Conservation (phyloP, 2,888 invertebrate species). For the Anthoptus insignis region DNA sequence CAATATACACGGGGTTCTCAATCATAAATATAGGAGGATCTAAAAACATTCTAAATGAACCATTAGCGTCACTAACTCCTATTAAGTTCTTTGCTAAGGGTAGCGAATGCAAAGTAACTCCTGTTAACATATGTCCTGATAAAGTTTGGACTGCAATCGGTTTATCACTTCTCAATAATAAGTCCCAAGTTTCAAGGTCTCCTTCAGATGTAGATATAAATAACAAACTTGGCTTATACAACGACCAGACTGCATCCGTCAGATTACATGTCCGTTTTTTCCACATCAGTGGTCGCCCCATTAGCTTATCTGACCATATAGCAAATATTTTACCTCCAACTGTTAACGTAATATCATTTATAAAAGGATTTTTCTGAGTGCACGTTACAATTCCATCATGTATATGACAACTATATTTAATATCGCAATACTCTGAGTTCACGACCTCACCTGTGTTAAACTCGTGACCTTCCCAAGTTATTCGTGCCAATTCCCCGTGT, state of each 20-base stretch:
- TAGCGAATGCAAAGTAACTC: conserved; percentile 87
- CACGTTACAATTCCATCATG: conserved; percentile 91
- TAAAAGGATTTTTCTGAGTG: conserved; percentile 88
- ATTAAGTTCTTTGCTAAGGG: conserved; percentile 87
- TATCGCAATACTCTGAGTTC: conserved; percentile 86
- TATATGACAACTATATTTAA: conserved; percentile 79
- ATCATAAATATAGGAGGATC: conserved; percentile 85
- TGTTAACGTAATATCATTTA: conserved; percentile 88
- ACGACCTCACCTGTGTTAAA: conserved; percentile 88
- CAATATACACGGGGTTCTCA: conserved; percentile 70
- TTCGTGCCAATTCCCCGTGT: conserved; percentile 76
- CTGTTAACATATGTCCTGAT: conserved; percentile 89
- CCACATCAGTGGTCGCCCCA: conserved; percentile 89
- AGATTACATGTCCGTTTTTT: conserved; percentile 86
- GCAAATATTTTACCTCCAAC: conserved; percentile 92
- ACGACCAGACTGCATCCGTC: conserved; percentile 92
- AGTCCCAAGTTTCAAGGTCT: conserved; percentile 93
- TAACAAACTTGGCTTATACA: conserved; percentile 90
- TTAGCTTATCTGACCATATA: conserved; percentile 90
- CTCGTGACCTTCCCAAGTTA: conserved; percentile 90
- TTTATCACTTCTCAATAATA: conserved; percentile 90
- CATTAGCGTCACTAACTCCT: conserved; percentile 90
- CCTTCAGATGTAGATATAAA: conserved; percentile 92
- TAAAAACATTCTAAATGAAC: conserved; percentile 89
- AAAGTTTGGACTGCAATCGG: conserved; percentile 89